These are phyloP conservation scores for Dicerorhinus sumatrensis DNA, from an alignment of 2,113 vertebrate genomes.

Conservation along the genomic window DNA sequence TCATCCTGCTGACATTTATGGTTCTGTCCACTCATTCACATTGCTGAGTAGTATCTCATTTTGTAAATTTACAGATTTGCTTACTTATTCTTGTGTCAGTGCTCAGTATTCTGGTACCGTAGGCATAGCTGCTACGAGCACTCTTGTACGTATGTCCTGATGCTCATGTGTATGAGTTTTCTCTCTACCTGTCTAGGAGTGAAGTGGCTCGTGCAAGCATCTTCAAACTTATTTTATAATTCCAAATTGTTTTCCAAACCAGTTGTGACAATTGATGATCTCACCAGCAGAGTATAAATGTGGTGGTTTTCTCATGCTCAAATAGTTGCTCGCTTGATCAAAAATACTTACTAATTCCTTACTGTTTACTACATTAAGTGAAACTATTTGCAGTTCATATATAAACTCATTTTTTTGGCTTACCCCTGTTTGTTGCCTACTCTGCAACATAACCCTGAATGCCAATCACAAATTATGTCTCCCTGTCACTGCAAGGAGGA, in stretches of 20 bases:
- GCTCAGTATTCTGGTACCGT: rapidly evolving
- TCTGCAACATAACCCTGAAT: not conserved
- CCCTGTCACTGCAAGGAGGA: not conserved
- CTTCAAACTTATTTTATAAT: conserved; percentile 1
- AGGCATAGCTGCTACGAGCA: not conserved
- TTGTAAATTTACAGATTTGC: not conserved
- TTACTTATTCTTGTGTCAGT: not conserved
- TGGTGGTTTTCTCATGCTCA: not conserved
- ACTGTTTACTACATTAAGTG: not conserved
- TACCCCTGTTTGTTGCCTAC: not conserved
- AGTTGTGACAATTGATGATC: not conserved
- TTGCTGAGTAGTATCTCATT: not conserved
- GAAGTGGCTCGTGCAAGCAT: not conserved
- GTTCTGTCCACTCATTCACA: not conserved
- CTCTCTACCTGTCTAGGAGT: too few species aligned
- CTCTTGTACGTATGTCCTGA: rapidly evolving
- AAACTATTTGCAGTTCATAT: not conserved
- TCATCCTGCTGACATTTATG: not conserved
- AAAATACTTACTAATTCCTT: not conserved
- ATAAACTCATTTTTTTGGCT: not conserved
- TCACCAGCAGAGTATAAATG: not conserved
- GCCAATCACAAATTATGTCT: not conserved
- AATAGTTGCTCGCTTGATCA: not conserved
- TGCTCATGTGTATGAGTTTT: rapidly evolving
- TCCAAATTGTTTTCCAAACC: not conserved